Base-by-base conservation (phyloP, 2,113 vertebrate species). In the Uria aalge region DNA sequence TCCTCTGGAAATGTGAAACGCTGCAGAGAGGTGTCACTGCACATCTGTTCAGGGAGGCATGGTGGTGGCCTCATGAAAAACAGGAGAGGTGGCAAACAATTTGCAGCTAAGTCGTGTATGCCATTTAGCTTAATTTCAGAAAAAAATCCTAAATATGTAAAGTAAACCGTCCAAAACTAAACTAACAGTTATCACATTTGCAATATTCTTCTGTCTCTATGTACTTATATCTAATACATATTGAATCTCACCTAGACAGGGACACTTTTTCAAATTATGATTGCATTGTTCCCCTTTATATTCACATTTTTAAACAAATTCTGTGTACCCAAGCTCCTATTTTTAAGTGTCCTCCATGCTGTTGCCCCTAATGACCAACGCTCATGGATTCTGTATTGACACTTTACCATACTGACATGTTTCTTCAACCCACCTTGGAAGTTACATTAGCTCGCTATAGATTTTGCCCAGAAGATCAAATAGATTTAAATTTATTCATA, bases 401-500 rank as follows among this genome's bases (percentile, higher is more conserved):
- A 62, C 92, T 82, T 72, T 24, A 47, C 68, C 21, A 16, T 53
- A 22, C 34, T 68, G 64, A 53, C 66, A 34, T 0, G 26, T 64
- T 94, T 93, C 68, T 86, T 88, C 3, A 0, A 71, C 77, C 62
- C 30, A 40, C 67, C 57, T 69, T 93, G 77, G 57, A 92, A 92
- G 72, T 80, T 91, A 45, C 53, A n/a, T 94, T 91, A 89, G 48
- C 21, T 92, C n/a, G 12, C 73, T 91, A 92, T 79, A 88, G 89
- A 95, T 97, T 95, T 95, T 94, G 48, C 60, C 75, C 60, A 62
- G 80, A 95, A 94, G 75, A 72, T 95, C 86, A 94, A 96, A 94
- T 53, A 94, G 73, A 92, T 96, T 96, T 91, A 93, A 94, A 97
- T 96, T 92, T 95, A 97, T 96, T 96, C 94, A 78, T 87, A 62